A percentile compares a stretch with the other conserved stretches of the same genome.
Evolutionary conservation across 2,888 invertebrate species (phyloP).

Genomic region (Priapulus caudatus): DNA sequence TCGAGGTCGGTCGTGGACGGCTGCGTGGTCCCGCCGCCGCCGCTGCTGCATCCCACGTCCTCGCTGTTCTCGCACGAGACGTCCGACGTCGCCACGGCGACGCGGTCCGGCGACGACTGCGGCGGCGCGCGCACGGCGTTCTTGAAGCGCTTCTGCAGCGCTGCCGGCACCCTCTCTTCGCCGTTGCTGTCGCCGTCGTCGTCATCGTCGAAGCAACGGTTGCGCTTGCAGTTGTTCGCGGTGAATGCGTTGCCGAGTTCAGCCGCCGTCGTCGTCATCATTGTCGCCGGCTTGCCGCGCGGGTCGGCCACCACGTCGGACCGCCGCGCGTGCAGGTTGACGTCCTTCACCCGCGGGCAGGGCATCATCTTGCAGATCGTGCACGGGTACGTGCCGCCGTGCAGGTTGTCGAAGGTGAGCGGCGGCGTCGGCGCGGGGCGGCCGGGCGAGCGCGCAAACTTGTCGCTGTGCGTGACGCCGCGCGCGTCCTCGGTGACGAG

Average conservation of each 20-base stretch:
- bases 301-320: neutral
- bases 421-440: neutral
- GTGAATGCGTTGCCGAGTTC: neutral
- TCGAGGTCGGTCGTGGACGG: conserved; percentile 16
- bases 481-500: conserved; percentile 39
- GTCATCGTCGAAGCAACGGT: conserved; percentile 8
- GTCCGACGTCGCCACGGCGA: neutral
- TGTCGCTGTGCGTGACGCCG: conserved; percentile 46
- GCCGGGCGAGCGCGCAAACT: conserved; percentile 42
- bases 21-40: conserved; percentile 10
- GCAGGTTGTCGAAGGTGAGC: neutral
- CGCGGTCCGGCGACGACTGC: neutral
- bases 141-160: conserved; percentile 1
- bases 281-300: too few relatives aligned
- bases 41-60: neutral
- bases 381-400: neutral
- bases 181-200: conserved; percentile 12
- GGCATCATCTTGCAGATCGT: neutral
- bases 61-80: neutral
- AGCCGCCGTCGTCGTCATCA: too few relatives aligned
- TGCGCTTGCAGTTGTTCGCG: neutral
- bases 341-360: conserved; percentile 41
- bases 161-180: conserved; percentile 22
- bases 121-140: too few relatives aligned
- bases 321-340: conserved; percentile 37